A percentile compares a stretch with the other conserved stretches of the same genome.
Evolutionary conservation across 2,797 vertebrate genomes (phyloP).

Genomic region (Pampus argenteus): DNA sequence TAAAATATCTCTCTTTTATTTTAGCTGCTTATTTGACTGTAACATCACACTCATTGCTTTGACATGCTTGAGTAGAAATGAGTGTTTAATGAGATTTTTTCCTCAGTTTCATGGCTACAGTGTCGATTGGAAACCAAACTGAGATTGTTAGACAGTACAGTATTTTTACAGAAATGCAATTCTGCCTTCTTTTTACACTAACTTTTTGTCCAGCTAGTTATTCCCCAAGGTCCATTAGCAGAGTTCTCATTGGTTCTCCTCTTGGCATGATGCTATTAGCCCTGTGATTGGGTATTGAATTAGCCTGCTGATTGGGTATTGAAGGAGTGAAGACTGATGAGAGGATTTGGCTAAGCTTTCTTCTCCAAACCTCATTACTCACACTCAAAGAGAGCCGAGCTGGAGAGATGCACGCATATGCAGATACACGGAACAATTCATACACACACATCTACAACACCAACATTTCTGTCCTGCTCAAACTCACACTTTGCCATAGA

Average conservation of each 20-base stretch:
- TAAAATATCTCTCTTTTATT: slow-evolving; percentile 19
- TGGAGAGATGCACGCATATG: slow-evolving; percentile 37
- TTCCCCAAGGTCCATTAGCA: slow-evolving; percentile 64
- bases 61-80: slow-evolving; percentile 17
- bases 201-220: slow-evolving; percentile 64
- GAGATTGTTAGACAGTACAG: slow-evolving; percentile 54
- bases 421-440: slow-evolving; percentile 19
- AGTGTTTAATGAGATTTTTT: slow-evolving; percentile 48
- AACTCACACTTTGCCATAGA: slow-evolving; percentile 42
- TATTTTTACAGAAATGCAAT: slow-evolving; percentile 57
- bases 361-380: slow-evolving; percentile 83
- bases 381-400: slow-evolving; percentile 70
- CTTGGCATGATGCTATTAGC: slow-evolving; percentile 76
- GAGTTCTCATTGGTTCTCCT: slow-evolving; percentile 71
- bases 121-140: slow-evolving; percentile 38
- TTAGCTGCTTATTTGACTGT: slow-evolving; percentile 27
- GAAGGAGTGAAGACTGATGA: slow-evolving; percentile 83
- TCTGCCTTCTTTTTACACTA: slow-evolving; percentile 51
- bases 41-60: slow-evolving; percentile 16
- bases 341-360: slow-evolving; percentile 82
- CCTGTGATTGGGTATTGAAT: slow-evolving; percentile 83
- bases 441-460: slow-evolving; percentile 2
- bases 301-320: slow-evolving; percentile 83
- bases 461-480: slow-evolving; percentile 27
- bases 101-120: slow-evolving; percentile 21